Evolutionary conservation across 2,888 invertebrate species (phyloP), one percentile per base, ranked within the genome.

Genomic region (Holacanthella duospinosa): DNA sequence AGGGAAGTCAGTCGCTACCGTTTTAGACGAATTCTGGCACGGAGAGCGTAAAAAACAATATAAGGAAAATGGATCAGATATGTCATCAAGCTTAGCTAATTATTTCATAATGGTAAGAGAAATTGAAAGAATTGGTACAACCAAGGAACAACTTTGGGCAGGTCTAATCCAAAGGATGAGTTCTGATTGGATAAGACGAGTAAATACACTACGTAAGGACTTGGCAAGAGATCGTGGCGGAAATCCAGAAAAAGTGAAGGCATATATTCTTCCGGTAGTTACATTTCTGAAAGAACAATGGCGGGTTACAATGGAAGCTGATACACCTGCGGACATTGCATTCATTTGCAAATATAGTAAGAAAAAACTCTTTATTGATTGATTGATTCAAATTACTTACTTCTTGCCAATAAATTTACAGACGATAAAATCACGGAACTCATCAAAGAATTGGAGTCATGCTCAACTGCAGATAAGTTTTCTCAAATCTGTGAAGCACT

Each of bases 61-160:
- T 36, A 6, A 36, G 16, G 36, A 36, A 9, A 16, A 36, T 16
- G 36, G 36, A 6, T 9, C 9, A 6, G n/a, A n/a, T n/a, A 9
- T 36, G 36, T 9, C 6, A 36, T 9, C 36, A 36, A 48, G 21
- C 4, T 48, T 48, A 21, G 21, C 6, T 4, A 29, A 29, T 21
- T 57, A 2, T 9, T 4, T 27, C 16, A 43, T 62, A 3, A 55
- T 72, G 59, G 66, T 66, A 16, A 63, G 61, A 29, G 72, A 72
- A 60, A 63, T 72, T n/a, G 65, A 70, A 25, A 60, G 67, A 29
- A 60, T 72, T 28, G 71, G 70, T 2, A 68, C 69, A 6, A 65
- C 68, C 9, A 62, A 65, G 55, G 70, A 72, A 57, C 70, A 72
- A 28, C 62, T 69, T 43, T 72, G 72, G 72, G 64, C 66, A 4